These are phyloP conservation scores for Oryzias melastigma DNA, from an alignment of 2,113 vertebrate species.

Conservation along the genomic window DNA sequence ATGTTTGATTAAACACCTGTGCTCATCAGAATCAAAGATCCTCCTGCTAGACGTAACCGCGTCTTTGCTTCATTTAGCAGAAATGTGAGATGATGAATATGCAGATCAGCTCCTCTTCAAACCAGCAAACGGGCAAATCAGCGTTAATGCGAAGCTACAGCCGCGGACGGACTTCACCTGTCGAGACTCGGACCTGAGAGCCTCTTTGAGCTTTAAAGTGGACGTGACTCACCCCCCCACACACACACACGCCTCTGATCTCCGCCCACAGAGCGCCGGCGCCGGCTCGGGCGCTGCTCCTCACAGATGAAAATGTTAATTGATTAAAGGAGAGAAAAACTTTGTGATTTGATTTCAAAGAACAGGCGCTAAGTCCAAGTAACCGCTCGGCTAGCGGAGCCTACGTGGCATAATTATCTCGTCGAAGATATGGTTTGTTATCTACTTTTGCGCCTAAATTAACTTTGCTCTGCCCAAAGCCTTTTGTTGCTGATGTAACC, in stretches of 20 bases:
- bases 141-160: not conserved
- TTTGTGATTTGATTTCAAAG: conserved; percentile 18
- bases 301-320: conserved; percentile 7
- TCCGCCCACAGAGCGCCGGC: not conserved
- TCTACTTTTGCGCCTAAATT: conserved; percentile 44
- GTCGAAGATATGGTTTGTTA: conserved; percentile 33
- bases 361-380: not conserved
- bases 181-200: conserved; percentile 1
- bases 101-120: conserved; percentile 5
- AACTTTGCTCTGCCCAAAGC: conserved; percentile 27
- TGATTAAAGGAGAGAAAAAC: conserved; percentile 1
- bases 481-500: conserved; percentile 40
- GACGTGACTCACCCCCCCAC: conserved; percentile 10
- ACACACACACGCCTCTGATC: conserved; percentile 11
- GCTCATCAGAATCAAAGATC: not conserved
- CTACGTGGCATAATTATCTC: conserved; percentile 25
- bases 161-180: conserved; percentile 6
- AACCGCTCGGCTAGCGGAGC: conserved; percentile 17
- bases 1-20: not conserved
- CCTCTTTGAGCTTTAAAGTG: conserved; percentile 22
- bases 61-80: not conserved
- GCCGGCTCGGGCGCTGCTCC: not conserved
- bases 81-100: not conserved
- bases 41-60: not conserved
- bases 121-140: conserved; percentile 5